Conservation (phyloP, 1,140 invertebrate genomes). For the Caerostris darwini region DNA sequence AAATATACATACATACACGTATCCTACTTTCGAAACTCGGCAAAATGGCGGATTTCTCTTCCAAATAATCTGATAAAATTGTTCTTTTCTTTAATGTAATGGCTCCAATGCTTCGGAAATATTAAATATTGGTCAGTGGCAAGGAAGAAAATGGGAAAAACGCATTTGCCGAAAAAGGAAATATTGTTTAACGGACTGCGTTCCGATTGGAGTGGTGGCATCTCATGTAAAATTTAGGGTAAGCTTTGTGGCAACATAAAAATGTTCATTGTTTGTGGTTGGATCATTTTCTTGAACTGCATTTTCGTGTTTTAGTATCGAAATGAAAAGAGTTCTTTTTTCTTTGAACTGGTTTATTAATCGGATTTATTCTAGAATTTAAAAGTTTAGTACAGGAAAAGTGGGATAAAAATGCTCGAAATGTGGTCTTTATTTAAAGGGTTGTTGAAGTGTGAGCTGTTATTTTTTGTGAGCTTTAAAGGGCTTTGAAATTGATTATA, state of each 20-base stretch:
- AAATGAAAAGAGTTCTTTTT: not conserved
- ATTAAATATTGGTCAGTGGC: slow-evolving; percentile 30
- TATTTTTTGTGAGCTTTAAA: too few relatives aligned
- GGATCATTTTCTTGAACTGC: not conserved
- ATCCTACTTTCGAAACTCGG: not conserved
- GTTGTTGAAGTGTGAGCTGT: too few relatives aligned
- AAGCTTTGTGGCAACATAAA: not conserved
- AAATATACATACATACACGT: slow-evolving; percentile 7
- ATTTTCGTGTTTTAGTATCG: not conserved
- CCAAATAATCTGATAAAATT: slow-evolving; percentile 34
- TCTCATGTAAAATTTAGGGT: slow-evolving; percentile 22
- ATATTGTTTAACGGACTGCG: slow-evolving; percentile 30
- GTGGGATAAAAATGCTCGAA: too few relatives aligned
- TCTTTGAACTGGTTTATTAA: not conserved
- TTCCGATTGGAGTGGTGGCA: not conserved
- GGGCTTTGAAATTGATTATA: too few relatives aligned
- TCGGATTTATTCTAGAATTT: not conserved
- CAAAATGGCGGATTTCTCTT: slow-evolving; percentile 2
- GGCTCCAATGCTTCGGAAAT: not conserved
- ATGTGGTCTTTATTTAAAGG: too few relatives aligned
- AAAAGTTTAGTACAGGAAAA: too few relatives aligned
- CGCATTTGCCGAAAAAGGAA: not conserved
- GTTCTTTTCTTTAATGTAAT: slow-evolving; percentile 38
- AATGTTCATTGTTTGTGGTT: not conserved
- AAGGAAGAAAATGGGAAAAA: not conserved